Conservation (phyloP, 1,140 invertebrate species). For the Marisa cornuarietis region DNA sequence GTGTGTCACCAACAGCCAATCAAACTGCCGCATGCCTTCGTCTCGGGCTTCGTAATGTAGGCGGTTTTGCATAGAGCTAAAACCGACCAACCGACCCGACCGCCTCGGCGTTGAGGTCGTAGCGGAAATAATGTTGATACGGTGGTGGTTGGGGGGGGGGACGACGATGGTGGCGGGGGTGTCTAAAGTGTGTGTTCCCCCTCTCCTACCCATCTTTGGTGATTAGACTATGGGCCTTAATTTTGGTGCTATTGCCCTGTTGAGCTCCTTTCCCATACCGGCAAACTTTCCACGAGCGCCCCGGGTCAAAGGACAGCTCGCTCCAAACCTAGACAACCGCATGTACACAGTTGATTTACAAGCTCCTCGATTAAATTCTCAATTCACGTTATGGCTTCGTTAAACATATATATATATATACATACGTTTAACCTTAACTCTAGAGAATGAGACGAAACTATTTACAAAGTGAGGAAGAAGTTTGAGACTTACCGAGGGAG, state of each 20-base stretch:
- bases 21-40: slow-evolving; percentile 1
- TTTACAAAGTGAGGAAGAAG: neutral
- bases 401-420: too few species aligned
- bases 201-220: neutral
- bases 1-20: slow-evolving; percentile 28
- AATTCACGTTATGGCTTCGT: too few species aligned
- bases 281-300: neutral
- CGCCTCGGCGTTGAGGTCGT: neutral
- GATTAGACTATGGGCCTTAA: neutral
- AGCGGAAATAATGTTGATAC: neutral
- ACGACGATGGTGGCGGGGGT: neutral
- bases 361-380: too few species aligned
- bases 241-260: neutral
- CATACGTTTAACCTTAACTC: neutral
- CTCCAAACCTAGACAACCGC: too few species aligned
- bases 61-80: slow-evolving; percentile 22
- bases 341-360: too few species aligned
- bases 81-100: slow-evolving; percentile 12
- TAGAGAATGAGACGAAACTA: neutral
- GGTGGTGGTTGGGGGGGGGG: neutral
- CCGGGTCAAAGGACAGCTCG: too few species aligned
- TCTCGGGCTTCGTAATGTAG: slow-evolving; percentile 10
- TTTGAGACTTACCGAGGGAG: slow-evolving; percentile 37
- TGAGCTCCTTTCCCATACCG: neutral
- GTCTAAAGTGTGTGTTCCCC: neutral